Evolutionary conservation across 2,888 invertebrate species (phyloP).

Genomic region (Halictus quadricinctus): DNA sequence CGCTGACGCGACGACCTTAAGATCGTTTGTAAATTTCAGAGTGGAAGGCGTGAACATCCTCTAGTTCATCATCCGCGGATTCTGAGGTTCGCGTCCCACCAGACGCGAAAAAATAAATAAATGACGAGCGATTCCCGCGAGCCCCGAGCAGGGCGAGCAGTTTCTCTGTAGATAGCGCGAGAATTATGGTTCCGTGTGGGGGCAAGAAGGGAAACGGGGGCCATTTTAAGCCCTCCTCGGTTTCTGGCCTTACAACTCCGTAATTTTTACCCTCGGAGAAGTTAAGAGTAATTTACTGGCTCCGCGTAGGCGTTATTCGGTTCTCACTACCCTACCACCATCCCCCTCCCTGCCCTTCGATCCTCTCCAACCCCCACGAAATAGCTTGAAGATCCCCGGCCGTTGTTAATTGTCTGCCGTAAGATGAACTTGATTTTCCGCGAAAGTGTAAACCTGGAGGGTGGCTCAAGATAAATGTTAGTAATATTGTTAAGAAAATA

Average conservation of each 20-base stretch:
- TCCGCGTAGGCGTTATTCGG: conserved; percentile 75
- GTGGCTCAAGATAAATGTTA: conserved; percentile 60
- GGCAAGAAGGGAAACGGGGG: conserved; percentile 41
- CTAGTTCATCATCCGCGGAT: conserved; percentile 49
- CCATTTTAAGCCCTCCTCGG: conserved; percentile 74
- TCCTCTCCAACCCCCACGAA: conserved; percentile 21
- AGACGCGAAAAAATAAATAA: conserved; percentile 76
- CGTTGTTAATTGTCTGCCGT: conserved; percentile 68
- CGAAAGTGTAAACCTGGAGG: conserved; percentile 42
- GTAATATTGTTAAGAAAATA: conserved; percentile 62
- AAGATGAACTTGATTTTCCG: conserved; percentile 68
- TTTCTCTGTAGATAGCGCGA: conserved; percentile 79
- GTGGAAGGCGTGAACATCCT: conserved; percentile 4
- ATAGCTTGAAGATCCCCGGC: conserved; percentile 31
- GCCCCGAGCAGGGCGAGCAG: conserved; percentile 70
- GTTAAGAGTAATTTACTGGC: conserved; percentile 82
- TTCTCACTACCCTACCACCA: conserved; percentile 28
- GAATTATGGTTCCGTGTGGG: conserved; percentile 78
- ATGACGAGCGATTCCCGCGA: conserved; percentile 77
- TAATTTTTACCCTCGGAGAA: conserved; percentile 81
- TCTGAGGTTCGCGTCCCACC: conserved; percentile 48
- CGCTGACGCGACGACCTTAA: neutral
- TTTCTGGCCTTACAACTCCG: conserved; percentile 77
- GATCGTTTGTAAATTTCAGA: neutral
- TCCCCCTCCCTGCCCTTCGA: neutral